phyloP scores from a whole-genome alignment of 2,888 invertebrate genomes.

The Philereme transversata region DNA sequence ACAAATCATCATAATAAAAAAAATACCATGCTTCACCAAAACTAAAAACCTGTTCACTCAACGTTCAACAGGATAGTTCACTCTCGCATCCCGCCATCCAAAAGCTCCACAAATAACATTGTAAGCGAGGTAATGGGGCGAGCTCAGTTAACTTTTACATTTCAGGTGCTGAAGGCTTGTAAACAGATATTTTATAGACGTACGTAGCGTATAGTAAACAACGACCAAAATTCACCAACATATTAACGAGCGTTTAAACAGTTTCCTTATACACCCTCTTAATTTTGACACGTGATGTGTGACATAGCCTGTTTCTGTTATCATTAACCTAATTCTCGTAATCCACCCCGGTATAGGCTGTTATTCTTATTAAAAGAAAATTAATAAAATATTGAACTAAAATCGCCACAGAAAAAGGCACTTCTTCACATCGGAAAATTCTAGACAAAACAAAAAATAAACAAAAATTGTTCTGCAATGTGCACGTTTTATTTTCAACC shows the following conservation, averaged over 20 bases:
- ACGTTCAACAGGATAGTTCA: not conserved
- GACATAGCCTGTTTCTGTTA: no score
- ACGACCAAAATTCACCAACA: slow-evolving; percentile 1
- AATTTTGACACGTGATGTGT: no score
- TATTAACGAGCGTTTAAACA: no score
- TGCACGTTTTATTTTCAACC: slow-evolving; percentile 52
- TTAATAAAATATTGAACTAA: no score
- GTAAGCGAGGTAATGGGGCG: slow-evolving; percentile 67
- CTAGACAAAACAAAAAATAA: slow-evolving; percentile 36
- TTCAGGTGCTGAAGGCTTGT: slow-evolving; percentile 52
- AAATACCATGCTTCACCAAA: no score
- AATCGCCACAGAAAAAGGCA: not conserved
- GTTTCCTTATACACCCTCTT: no score
- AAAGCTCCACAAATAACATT: slow-evolving; percentile 48
- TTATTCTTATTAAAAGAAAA: no score
- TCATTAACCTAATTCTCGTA: no score
- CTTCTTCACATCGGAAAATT: slow-evolving; percentile 1
- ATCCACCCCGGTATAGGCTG: no score
- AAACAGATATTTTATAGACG: slow-evolving; percentile 46
- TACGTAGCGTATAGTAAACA: slow-evolving; percentile 14
- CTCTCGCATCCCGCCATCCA: slow-evolving; percentile 40
- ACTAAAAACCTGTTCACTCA: no score
- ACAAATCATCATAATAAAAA: no score
- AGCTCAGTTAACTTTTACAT: slow-evolving; percentile 57
- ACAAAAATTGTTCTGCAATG: slow-evolving; percentile 42